Evolutionary conservation across 2,113 vertebrate genomes (phyloP).

Genomic region (Hydropotes inermis): DNA sequence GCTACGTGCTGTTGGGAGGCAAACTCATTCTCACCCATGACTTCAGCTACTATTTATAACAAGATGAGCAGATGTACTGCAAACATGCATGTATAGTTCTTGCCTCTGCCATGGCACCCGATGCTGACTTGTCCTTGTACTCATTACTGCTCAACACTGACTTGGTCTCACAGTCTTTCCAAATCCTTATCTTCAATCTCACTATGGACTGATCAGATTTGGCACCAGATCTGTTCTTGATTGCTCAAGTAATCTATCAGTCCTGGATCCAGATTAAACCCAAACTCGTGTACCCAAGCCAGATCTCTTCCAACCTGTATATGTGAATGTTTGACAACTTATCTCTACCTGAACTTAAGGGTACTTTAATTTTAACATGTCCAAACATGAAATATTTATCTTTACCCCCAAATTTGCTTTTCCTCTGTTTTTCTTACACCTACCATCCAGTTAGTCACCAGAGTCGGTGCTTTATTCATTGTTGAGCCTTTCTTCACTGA

Average conservation of each 20-base stretch:
- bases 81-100: neutral
- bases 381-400: neutral
- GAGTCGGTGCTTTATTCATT: neutral
- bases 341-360: neutral
- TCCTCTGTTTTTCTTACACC: neutral
- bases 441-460: neutral
- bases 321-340: neutral
- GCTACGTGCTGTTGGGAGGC: neutral
- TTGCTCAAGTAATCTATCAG: neutral
- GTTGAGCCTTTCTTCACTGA: neutral
- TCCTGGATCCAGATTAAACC: neutral
- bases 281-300: neutral
- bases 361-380: neutral
- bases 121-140: neutral
- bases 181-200: neutral
- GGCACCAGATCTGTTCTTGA: neutral
- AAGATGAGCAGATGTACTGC: neutral
- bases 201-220: neutral
- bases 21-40: neutral
- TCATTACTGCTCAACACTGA: neutral
- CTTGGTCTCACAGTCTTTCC: neutral
- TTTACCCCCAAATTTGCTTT: neutral
- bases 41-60: neutral
- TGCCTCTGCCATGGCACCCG: fast-evolving
- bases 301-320: neutral